These are phyloP conservation scores for Pedetes capensis DNA, from an alignment of 2,113 vertebrate genomes.

Conservation along the genomic window DNA sequence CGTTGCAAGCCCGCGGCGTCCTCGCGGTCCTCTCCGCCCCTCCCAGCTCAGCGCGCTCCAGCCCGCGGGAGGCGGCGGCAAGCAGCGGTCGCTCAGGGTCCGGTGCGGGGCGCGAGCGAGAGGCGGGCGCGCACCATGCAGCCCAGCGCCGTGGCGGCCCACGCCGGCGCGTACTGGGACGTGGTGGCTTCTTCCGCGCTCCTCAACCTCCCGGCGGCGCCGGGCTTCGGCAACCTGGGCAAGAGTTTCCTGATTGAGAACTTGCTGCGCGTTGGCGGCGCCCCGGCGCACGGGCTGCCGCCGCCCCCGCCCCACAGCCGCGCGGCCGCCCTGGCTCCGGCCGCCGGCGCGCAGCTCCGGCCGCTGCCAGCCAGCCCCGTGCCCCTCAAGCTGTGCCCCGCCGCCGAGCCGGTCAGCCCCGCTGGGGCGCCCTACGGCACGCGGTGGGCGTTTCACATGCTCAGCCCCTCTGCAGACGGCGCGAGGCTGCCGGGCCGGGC, in stretches of 20 bases:
- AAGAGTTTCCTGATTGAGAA: slow-evolving; percentile 97
- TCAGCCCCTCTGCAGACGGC: slow-evolving; percentile 72
- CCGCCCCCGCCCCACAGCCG: slow-evolving; percentile 35
- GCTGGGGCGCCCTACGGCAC: slow-evolving; percentile 76
- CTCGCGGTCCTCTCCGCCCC: neutral
- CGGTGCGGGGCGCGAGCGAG: neutral
- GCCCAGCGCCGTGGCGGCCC: slow-evolving; percentile 83
- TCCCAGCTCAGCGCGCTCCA: neutral
- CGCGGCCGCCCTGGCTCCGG: neutral
- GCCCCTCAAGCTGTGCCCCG: slow-evolving; percentile 82
- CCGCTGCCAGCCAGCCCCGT: slow-evolving; percentile 79
- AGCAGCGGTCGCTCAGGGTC: slow-evolving; percentile 41
- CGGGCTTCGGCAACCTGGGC: slow-evolving; percentile 90
- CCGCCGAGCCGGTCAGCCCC: slow-evolving; percentile 74
- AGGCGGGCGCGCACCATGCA: slow-evolving; percentile 80
- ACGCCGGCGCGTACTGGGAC: slow-evolving; percentile 81
- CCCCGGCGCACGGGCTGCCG: slow-evolving; percentile 72
- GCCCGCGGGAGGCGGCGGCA: neutral
- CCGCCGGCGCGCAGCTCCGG: slow-evolving; percentile 43
- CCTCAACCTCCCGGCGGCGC: slow-evolving; percentile 78
- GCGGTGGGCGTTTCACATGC: slow-evolving; percentile 85
- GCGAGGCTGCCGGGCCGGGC: slow-evolving; percentile 68
- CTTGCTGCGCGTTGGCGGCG: slow-evolving; percentile 86
- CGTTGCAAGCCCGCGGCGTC: slow-evolving; percentile 9
- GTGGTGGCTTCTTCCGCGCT: slow-evolving; percentile 85